These are phyloP conservation scores for Malthinus seriepunctatus DNA, from an alignment of 2,888 invertebrate genomes.

Conservation along the genomic window DNA sequence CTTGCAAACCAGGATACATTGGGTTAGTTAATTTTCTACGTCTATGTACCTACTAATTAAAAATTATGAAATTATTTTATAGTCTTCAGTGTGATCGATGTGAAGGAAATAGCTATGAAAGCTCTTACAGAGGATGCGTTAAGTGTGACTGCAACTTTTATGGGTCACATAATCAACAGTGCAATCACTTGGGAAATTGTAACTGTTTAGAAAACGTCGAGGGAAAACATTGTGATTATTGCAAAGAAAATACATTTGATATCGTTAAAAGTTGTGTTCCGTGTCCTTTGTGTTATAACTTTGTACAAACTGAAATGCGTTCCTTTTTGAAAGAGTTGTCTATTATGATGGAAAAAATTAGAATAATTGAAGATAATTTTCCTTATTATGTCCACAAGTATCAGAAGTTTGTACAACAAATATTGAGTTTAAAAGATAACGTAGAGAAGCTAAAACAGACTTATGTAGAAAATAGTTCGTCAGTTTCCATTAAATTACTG, in stretches of 20 bases:
- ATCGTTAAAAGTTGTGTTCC: constrained; percentile 80
- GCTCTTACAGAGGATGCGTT: constrained; percentile 71
- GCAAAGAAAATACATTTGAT: constrained; percentile 90
- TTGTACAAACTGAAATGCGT: constrained; percentile 68
- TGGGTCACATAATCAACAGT: constrained; percentile 82
- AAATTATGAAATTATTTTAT: too few relatives aligned
- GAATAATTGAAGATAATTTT: constrained; percentile 1
- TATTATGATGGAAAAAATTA: not conserved
- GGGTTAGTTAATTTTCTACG: constrained; percentile 56
- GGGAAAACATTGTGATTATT: constrained; percentile 86
- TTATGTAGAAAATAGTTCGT: not conserved
- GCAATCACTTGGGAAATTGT: constrained; percentile 80
- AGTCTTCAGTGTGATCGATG: constrained; percentile 72
- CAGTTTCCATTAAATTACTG: too few relatives aligned
- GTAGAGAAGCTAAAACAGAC: constrained; percentile 6
- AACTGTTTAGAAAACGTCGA: constrained; percentile 80
- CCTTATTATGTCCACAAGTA: not conserved
- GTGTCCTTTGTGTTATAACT: constrained; percentile 89
- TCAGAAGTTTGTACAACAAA: constrained; percentile 7
- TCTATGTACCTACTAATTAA: not conserved
- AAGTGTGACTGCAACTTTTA: constrained; percentile 83
- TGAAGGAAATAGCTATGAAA: constrained; percentile 73
- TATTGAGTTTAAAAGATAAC: constrained; percentile 4
- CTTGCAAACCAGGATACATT: constrained; percentile 78
- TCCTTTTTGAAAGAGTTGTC: too few relatives aligned